phyloP scores from a whole-genome alignment of 1,140 invertebrate species.

The Centruroides sculpturatus region DNA sequence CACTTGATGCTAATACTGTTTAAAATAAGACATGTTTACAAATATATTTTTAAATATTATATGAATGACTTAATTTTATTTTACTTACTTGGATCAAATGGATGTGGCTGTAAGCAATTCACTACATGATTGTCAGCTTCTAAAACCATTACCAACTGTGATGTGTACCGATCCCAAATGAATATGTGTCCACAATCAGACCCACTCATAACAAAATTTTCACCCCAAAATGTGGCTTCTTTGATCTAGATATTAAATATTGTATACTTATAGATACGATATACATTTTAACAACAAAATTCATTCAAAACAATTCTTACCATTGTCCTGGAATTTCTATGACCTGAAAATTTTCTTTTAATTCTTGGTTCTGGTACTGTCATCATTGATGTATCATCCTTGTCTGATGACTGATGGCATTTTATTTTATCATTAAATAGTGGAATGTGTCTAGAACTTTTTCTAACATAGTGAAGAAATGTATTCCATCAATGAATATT shows the following conservation, averaged over 20 bases:
- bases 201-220: conserved; percentile 80
- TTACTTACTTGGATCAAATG: conserved; percentile 44
- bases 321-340: conserved; percentile 55
- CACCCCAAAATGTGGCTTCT: conserved; percentile 77
- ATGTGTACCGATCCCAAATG: conserved; percentile 81
- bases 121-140: conserved; percentile 78
- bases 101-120: conserved; percentile 73
- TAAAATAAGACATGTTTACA: neutral
- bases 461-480: too few species aligned
- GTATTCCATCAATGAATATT: too few species aligned
- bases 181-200: conserved; percentile 92
- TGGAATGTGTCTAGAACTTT: too few species aligned
- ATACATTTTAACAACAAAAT: too few species aligned
- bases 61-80: too few species aligned
- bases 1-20: conserved; percentile 60
- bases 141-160: conserved; percentile 56
- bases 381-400: conserved; percentile 20
- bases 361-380: conserved; percentile 36
- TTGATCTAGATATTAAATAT: conserved; percentile 48
- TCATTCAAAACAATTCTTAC: conserved; percentile 17
- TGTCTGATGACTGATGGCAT: too few species aligned
- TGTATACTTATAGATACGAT: too few species aligned
- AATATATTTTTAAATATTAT: too few species aligned
- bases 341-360: conserved; percentile 57
- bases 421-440: too few species aligned